phyloP scores from a whole-genome alignment of 2,797 vertebrate species.

The Petrocephalus sullivani region DNA sequence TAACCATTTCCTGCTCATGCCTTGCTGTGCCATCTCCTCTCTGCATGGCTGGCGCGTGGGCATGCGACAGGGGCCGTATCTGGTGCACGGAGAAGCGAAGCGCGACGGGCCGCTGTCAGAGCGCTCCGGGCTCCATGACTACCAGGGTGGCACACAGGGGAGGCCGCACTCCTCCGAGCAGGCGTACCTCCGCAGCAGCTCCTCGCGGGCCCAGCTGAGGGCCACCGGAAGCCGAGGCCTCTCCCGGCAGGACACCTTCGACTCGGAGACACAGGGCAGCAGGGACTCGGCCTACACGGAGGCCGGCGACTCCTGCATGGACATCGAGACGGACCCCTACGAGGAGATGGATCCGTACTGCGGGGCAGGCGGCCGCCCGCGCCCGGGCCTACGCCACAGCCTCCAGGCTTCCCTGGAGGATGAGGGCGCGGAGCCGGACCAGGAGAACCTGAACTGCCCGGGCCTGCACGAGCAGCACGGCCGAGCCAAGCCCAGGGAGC shows the following conservation, averaged over 20 bases:
- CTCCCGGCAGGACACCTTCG: conserved; percentile 88
- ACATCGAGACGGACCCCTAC: conserved; percentile 90
- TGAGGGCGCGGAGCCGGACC: conserved; percentile 73
- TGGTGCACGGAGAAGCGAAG: conserved; percentile 80
- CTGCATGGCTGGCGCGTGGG: conserved; percentile 36
- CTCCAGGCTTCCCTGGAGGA: conserved; percentile 78
- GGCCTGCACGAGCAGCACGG: conserved; percentile 58
- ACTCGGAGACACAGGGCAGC: conserved; percentile 84
- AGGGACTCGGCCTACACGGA: conserved; percentile 89
- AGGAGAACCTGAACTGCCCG: conserved; percentile 75
- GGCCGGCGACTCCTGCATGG: conserved; percentile 83
- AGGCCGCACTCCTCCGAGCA: conserved; percentile 58
- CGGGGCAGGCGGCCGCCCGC: conserved; percentile 55
- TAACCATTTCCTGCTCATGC: conserved; percentile 45
- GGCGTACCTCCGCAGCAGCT: conserved; percentile 52
- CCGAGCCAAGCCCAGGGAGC: conserved; percentile 75
- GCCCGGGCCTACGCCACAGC: conserved; percentile 60
- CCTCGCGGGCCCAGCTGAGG: conserved; percentile 61
- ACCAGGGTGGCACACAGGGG: conserved; percentile 66
- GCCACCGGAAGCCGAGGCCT: conserved; percentile 65
- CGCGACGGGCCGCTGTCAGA: conserved; percentile 69
- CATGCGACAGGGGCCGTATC: conserved; percentile 77
- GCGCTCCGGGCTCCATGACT: conserved; percentile 70
- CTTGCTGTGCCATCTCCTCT: conserved; percentile 49
- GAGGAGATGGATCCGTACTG: conserved; percentile 80